Conservation (phyloP, 2,888 invertebrate genomes). For the Phortica magna region DNA sequence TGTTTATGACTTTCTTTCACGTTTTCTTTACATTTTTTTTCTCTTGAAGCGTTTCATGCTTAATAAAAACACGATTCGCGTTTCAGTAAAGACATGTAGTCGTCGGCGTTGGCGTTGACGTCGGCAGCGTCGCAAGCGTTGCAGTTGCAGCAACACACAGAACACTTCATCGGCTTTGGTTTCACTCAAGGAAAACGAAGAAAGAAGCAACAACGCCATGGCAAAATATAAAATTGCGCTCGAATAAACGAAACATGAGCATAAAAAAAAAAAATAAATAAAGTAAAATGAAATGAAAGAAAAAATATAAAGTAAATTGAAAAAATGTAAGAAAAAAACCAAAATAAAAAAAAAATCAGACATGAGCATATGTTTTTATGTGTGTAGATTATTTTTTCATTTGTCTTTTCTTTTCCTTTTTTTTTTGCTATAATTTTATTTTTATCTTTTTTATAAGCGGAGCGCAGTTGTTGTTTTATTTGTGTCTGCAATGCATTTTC, state of each 20-base stretch:
- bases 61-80: background rate
- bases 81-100: background rate
- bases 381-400: slow-evolving; percentile 33
- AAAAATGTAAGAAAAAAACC: slow-evolving; percentile 23
- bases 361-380: slow-evolving; percentile 63
- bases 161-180: too few species aligned
- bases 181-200: background rate
- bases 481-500: background rate
- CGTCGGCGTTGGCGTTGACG: background rate
- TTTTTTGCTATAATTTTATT: slow-evolving; percentile 29
- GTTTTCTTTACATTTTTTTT: background rate
- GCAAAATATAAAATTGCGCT: slow-evolving; percentile 12
- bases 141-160: slow-evolving; percentile 35
- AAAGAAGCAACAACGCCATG: slow-evolving; percentile 20
- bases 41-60: background rate
- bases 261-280: slow-evolving; percentile 28
- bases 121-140: background rate
- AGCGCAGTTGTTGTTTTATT: background rate
- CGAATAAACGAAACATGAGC: background rate
- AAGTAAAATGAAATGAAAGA: slow-evolving; percentile 2
- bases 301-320: slow-evolving; percentile 20
- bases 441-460: background rate
- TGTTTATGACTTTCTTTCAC: background rate
- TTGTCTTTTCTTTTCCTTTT: slow-evolving; percentile 35
- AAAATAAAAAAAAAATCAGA: slow-evolving; percentile 28